Evolutionary conservation across 2,113 vertebrate species (phyloP).

Genomic region (Rhadina sibilatrix): DNA sequence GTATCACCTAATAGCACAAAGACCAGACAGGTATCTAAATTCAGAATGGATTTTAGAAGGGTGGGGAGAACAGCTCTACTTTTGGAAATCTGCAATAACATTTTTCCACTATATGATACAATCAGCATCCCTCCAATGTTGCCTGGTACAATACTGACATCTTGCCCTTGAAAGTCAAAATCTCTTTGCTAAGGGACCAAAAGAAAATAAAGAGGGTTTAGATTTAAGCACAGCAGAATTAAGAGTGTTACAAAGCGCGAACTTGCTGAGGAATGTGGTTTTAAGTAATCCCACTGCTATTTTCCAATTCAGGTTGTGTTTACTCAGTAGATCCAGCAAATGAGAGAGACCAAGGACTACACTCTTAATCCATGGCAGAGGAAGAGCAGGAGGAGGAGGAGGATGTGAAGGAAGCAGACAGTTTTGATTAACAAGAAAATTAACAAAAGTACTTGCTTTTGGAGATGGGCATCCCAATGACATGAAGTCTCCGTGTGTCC

Average conservation of each 20-base stretch:
- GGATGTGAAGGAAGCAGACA: not conserved
- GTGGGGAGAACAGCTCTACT: not conserved
- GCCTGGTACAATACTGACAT: conserved; percentile 48
- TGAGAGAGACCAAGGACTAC: rapidly evolving
- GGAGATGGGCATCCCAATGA: not conserved
- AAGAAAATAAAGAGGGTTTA: not conserved
- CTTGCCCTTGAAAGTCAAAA: conserved; percentile 37
- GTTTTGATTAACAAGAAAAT: not conserved
- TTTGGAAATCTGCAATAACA: not conserved
- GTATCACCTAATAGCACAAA: not conserved
- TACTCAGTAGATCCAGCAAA: not conserved
- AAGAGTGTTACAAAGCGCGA: not conserved
- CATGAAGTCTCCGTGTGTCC: rapidly evolving
- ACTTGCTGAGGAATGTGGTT: not conserved
- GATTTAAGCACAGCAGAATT: not conserved
- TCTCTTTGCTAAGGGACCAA: conserved; percentile 1
- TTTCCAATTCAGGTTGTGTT: conserved; percentile 14
- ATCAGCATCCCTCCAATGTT: not conserved
- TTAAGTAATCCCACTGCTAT: conserved; percentile 34
- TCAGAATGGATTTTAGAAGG: not conserved
- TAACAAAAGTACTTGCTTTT: not conserved
- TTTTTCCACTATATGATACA: not conserved
- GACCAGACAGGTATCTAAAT: not conserved
- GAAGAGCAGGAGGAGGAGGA: not conserved
- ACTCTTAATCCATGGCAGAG: not conserved